phyloP scores from a whole-genome alignment of 2,888 invertebrate genomes.

The Patella ulyssiponensis region DNA sequence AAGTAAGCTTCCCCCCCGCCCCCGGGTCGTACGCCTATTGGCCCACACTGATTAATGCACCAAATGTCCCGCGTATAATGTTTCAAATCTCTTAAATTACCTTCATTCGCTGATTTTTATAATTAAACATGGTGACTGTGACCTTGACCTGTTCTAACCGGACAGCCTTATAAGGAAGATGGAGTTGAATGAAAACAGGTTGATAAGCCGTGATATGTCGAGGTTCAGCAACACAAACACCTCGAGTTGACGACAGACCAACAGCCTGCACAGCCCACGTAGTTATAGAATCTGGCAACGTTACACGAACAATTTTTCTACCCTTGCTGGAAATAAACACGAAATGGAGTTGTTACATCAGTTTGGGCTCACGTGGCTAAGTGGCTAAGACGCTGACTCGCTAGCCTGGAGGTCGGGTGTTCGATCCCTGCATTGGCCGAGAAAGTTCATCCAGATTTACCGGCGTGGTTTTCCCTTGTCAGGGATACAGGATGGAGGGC shows the following conservation, averaged over 20 bases:
- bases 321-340: not conserved
- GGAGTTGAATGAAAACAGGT: conserved; percentile 38
- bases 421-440: too few relatives aligned
- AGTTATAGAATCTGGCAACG: conserved; percentile 35
- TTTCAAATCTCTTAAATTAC: not conserved
- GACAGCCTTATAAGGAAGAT: conserved; percentile 38
- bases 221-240: conserved; percentile 36
- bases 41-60: too few relatives aligned
- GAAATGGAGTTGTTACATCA: not conserved
- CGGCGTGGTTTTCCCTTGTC: too few relatives aligned
- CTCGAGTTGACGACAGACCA: conserved; percentile 28
- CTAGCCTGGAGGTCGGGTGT: too few relatives aligned
- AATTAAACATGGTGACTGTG: conserved; percentile 39
- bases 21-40: too few relatives aligned
- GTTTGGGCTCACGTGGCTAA: too few relatives aligned
- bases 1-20: too few relatives aligned
- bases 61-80: too few relatives aligned
- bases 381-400: too few relatives aligned
- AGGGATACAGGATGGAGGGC: too few relatives aligned
- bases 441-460: too few relatives aligned
- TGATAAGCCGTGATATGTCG: conserved; percentile 26
- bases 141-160: conserved; percentile 40
- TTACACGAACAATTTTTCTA: conserved; percentile 15
- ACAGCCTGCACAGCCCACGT: conserved; percentile 34
- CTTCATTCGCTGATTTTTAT: conserved; percentile 12